Evolutionary conservation across 2,888 invertebrate species (phyloP), one percentile per base, ranked within the genome.

Genomic region (Biston stratarius): DNA sequence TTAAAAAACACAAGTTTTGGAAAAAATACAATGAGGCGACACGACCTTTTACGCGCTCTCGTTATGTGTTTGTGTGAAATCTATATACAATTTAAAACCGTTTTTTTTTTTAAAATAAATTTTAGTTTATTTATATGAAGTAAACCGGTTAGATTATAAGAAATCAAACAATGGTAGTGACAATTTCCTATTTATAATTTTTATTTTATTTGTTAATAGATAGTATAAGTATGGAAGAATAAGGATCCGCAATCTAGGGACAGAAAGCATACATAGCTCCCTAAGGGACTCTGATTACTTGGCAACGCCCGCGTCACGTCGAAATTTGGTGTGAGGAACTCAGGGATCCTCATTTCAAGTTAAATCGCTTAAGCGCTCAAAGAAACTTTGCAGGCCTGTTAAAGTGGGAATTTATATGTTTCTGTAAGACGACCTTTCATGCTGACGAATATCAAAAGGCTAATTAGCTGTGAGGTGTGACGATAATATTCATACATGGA

Each of bases 321-420:
- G 56, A 44, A 56, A 56, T 36, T 57, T 14, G 14, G 45, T 36
- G 48, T 58, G 3, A 40, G 12, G n/a, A 40, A 49, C 40, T 59
- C 33, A 47, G 59, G 59, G 59, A 59, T 49, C 49, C 59, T 40
- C 47, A 59, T 59, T 51, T 59, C 48, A 49, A 42, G 48, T 49
- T 59, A 49, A 59, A 59, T 59, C 49, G 49, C 59, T 14, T 59
- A 49, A 59, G 40, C 59, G 14, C 15, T 38, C 59, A 59, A 59
- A 59, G 42, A 48, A 49, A 49, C 59, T 59, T 49, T 59, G 40
- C 10, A 49, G 40, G 33, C 59, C 42, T 40, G 40, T 24, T 55
- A 59, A 33, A 49, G 38, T 42, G 49, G 15, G 10, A 59, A 59
- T 59, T 49, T 59, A 57, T 44, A 56, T 45, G 57, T 57, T 47